A percentile compares a stretch with the other conserved stretches of the same genome.
phyloP scores from a whole-genome alignment of 2,113 vertebrate genomes.

The Neoarius graeffei region DNA sequence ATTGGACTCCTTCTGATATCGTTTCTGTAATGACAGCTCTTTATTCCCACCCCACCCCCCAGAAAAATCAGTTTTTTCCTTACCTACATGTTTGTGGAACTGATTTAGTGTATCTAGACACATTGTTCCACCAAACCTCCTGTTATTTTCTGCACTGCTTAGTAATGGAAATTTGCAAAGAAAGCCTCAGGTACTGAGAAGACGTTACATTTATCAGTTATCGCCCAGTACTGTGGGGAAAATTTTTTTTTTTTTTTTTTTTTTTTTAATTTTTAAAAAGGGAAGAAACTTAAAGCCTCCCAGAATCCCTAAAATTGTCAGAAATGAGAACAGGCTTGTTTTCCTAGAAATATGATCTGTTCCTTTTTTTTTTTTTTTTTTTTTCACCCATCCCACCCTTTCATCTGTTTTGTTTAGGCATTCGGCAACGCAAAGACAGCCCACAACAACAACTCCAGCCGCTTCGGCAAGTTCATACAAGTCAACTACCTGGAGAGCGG shows the following conservation, averaged over 20 bases:
- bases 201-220: neutral
- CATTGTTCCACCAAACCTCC: neutral
- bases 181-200: neutral
- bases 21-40: no score
- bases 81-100: neutral
- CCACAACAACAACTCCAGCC: conserved; percentile 98
- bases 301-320: neutral
- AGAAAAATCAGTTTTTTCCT: neutral
- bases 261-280: neutral
- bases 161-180: neutral
- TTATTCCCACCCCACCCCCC: no score
- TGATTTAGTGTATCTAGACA: neutral
- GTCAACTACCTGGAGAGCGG: conserved; percentile 96
- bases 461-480: conserved; percentile 99
- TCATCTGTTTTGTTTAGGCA: conserved; percentile 69
- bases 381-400: neutral
- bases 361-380: neutral
- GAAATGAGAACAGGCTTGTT: neutral
- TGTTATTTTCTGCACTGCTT: neutral
- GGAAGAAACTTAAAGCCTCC: accelerated
- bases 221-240: neutral
- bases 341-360: neutral
- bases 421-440: conserved; percentile 98
- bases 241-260: no score
- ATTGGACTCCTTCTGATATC: no score